Evolutionary conservation across 2,113 vertebrate species (phyloP), one percentile per base, ranked within the genome.

Genomic region (human (Homo sapiens)): DNA sequence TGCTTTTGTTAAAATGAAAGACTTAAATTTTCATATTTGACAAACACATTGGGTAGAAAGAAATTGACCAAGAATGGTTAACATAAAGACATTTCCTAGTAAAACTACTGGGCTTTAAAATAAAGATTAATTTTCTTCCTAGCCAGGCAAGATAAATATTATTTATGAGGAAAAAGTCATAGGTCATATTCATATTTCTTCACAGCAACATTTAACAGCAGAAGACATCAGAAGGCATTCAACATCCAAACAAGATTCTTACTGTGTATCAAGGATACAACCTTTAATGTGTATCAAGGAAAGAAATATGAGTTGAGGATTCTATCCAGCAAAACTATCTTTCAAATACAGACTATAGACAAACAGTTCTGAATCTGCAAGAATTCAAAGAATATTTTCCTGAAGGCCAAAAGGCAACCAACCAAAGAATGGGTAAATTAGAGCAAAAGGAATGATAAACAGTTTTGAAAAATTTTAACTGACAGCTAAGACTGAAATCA

Each of bases 151-250:
- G 89, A 91, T 83, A 76, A 88, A 66, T 66, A 13, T 80, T 78
- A 57, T 85, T 89, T 73, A 76, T 61, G n/a, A 81, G 57, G 40
- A 59, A 76, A 90, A 95, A 93, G 90, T 81, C 50, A 23, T 80
- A 84, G 27, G 20, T 57, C 50, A 35, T 79, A 50, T 64, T 73
- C 43, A 45, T 70, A 38, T 89, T 84, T 84, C 43, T 73, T 43
- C 23, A 84, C 20, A 78, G 40, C 13, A 68, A 43, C 8, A 75
- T 27, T 89, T 30, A 68, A 89, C 64, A 93, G 35, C 45, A 80
- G 25, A 80, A 66, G 18, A 90, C 38, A 93, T 50, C 35, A 73
- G 32, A 73, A 57, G 20, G 93, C 38, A 66, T 22, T 48, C 57
- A 90, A 48, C 11, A 64, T 32, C 10, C 30, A 32, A 38, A 79